These are phyloP conservation scores for Calliphora vomitoria DNA, from an alignment of 2,888 invertebrate species.

Conservation along the genomic window DNA sequence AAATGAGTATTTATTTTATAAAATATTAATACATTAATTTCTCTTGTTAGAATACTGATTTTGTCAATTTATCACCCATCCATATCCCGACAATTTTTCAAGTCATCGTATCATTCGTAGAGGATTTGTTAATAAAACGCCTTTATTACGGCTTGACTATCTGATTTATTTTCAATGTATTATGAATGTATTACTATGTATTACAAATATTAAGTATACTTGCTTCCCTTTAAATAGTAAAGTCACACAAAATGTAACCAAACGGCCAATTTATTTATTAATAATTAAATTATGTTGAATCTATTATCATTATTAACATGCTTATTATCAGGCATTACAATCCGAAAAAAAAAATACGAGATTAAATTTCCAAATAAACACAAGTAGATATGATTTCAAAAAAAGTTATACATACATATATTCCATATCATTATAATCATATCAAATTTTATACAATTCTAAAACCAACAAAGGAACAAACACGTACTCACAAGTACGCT, in stretches of 20 bases:
- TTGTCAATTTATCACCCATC: too few species aligned
- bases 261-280: not conserved
- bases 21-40: too few species aligned
- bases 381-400: slow-evolving; percentile 13
- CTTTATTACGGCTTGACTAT: too few species aligned
- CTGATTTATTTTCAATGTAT: too few species aligned
- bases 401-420: not conserved
- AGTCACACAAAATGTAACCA: not conserved
- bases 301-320: not conserved
- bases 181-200: too few species aligned
- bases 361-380: slow-evolving; percentile 26
- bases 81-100: too few species aligned
- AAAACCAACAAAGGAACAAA: slow-evolving; percentile 8
- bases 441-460: slow-evolving; percentile 8
- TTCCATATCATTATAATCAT: slow-evolving; percentile 46
- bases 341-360: slow-evolving; percentile 4
- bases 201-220: too few species aligned
- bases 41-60: too few species aligned
- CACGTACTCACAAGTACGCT: not conserved
- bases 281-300: slow-evolving; percentile 1
- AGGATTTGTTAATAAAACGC: too few species aligned
- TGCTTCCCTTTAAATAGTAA: too few species aligned
- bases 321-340: not conserved
- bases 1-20: too few species aligned
- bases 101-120: too few species aligned